Conservation (phyloP, 1,140 invertebrate species). For the Cydia strobilella region DNA sequence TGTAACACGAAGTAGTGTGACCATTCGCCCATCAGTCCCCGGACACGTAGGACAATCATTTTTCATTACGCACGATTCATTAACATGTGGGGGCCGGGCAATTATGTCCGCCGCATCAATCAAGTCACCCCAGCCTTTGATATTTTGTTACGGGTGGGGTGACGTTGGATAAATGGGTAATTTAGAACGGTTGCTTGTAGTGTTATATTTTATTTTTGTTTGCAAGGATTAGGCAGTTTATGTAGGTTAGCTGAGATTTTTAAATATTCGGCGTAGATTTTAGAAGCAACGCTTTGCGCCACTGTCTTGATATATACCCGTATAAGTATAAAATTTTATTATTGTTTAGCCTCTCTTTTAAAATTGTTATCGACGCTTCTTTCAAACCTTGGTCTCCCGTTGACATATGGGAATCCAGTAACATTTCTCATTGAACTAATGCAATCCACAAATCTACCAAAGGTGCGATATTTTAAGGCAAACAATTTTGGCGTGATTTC, state of each 20-base stretch:
- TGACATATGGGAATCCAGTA: too few species aligned
- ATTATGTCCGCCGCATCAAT: slow-evolving; percentile 74
- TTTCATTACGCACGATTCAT: slow-evolving; percentile 76
- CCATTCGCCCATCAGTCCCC: slow-evolving; percentile 57
- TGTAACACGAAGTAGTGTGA: slow-evolving; percentile 54
- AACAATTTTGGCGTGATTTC: background rate
- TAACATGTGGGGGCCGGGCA: slow-evolving; percentile 69
- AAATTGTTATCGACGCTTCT: too few species aligned
- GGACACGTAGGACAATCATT: slow-evolving; percentile 66
- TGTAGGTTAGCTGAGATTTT: slow-evolving; percentile 1
- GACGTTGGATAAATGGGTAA: slow-evolving; percentile 28
- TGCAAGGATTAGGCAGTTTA: background rate
- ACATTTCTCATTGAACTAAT: too few species aligned
- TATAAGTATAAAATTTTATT: too few species aligned
- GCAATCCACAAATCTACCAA: too few species aligned
- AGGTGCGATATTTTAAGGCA: background rate
- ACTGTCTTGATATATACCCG: too few species aligned
- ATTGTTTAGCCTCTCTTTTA: too few species aligned
- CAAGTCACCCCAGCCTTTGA: slow-evolving; percentile 67
- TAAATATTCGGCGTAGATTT: background rate
- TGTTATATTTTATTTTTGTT: background rate
- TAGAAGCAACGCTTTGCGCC: background rate
- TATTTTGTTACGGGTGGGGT: slow-evolving; percentile 54
- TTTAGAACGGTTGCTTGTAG: slow-evolving; percentile 15
- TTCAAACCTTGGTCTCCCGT: too few species aligned